Conservation (phyloP, 2,113 vertebrate genomes). For the Pionites leucogaster region DNA sequence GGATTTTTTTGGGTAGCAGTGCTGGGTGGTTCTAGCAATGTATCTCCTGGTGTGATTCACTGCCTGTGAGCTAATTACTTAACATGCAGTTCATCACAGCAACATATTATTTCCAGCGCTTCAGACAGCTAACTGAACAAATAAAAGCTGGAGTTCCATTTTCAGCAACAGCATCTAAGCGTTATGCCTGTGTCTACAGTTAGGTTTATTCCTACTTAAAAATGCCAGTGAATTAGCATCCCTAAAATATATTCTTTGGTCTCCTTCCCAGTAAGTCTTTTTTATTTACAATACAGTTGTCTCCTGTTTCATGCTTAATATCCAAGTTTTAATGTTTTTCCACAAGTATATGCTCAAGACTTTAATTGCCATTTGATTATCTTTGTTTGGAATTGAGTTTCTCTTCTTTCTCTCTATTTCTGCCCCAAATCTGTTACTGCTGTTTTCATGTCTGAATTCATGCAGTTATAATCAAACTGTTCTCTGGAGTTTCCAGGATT, state of each 20-base stretch:
- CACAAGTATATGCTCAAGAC: not conserved
- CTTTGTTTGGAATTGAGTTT: not conserved
- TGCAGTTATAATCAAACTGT: not conserved
- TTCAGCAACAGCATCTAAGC: not conserved
- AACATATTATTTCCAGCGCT: not conserved
- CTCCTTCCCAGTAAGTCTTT: not conserved
- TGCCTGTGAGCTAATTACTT: not conserved
- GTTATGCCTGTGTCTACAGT: not conserved
- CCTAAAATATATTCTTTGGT: not conserved
- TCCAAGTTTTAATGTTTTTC: not conserved
- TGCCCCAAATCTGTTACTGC: not conserved
- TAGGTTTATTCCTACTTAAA: not conserved
- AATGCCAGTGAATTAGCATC: not conserved
- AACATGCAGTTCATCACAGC: not conserved
- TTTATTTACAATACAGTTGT: not conserved
- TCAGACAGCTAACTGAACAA: not conserved
- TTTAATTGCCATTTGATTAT: not conserved
- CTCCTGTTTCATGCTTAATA: not conserved
- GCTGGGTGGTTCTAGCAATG: not conserved
- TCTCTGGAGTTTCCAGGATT: not conserved
- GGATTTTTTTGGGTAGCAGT: not conserved
- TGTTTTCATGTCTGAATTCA: not conserved
- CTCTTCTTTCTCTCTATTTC: not conserved
- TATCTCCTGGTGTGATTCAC: not conserved
- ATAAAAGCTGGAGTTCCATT: not conserved